These are phyloP conservation scores for Psephotus haematonotus DNA, from an alignment of 2,113 vertebrate genomes.

Conservation along the genomic window DNA sequence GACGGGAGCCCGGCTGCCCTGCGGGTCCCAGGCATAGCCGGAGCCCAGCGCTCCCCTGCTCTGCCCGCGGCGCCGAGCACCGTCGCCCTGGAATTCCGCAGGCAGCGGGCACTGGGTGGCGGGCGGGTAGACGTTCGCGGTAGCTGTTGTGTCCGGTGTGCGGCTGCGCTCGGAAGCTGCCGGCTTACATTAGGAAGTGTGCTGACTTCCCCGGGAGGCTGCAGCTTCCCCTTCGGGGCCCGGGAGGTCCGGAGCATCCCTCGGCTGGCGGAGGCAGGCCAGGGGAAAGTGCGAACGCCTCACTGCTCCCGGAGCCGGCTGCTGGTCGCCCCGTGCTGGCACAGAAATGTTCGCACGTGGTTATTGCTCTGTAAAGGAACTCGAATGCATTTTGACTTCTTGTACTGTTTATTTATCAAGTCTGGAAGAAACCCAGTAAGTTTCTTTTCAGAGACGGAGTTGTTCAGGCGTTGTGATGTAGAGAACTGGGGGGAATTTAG, in stretches of 20 bases:
- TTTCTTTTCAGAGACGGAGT: background rate
- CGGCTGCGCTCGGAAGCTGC: background rate
- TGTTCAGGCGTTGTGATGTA: background rate
- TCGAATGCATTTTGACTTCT: background rate
- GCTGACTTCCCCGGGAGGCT: background rate
- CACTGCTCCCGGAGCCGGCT: background rate
- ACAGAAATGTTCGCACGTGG: slow-evolving; percentile 7
- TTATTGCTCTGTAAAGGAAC: background rate
- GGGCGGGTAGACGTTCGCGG: no score
- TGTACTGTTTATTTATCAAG: background rate
- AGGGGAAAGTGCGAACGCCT: no score
- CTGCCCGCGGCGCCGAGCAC: background rate
- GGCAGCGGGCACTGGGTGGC: background rate
- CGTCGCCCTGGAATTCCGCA: no score
- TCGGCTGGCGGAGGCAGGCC: background rate
- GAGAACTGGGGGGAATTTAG: background rate
- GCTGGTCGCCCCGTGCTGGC: background rate
- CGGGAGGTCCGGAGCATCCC: background rate
- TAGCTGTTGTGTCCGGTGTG: background rate
- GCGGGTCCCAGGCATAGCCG: no score
- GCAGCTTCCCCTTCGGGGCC: background rate
- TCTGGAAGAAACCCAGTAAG: background rate
- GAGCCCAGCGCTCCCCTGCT: no score
- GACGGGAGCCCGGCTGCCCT: background rate
- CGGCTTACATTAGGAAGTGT: background rate